Conservation (phyloP, 2,888 invertebrate species). For the Blomia tropicalis region DNA sequence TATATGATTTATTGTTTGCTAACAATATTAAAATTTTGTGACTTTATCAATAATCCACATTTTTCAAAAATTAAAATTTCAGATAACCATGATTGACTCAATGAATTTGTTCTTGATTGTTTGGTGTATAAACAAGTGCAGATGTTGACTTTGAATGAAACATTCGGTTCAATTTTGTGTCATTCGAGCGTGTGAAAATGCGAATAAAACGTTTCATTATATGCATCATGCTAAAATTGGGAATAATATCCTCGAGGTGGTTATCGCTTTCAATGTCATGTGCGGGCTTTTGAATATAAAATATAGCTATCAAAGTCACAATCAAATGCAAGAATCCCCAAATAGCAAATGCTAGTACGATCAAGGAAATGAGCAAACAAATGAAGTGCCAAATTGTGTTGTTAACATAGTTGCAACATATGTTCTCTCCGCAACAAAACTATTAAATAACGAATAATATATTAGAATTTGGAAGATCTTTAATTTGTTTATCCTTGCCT, state of each 20-base stretch:
- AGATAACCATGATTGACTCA: no score
- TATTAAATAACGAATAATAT: not conserved
- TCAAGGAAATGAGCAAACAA: conserved; percentile 9
- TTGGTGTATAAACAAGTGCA: no score
- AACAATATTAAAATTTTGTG: no score
- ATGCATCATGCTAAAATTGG: not conserved
- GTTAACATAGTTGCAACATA: conserved; percentile 11
- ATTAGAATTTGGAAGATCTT: not conserved
- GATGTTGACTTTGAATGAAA: no score
- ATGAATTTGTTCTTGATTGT: no score
- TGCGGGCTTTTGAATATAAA: not conserved
- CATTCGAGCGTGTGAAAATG: not conserved
- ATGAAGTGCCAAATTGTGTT: conserved; percentile 9
- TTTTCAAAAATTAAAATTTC: no score
- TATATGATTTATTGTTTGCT: no score
- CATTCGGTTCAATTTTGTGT: no score
- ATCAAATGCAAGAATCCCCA: conserved; percentile 3
- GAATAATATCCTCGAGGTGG: not conserved
- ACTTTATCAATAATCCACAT: no score
- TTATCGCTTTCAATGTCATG: not conserved
- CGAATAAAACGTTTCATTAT: not conserved
- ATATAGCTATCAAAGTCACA: not conserved
- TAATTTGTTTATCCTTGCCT: conserved; percentile 1
- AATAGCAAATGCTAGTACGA: not conserved
- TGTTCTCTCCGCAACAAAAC: conserved; percentile 15